Conservation (phyloP, 2,888 invertebrate species). For the Andrena marginata region DNA sequence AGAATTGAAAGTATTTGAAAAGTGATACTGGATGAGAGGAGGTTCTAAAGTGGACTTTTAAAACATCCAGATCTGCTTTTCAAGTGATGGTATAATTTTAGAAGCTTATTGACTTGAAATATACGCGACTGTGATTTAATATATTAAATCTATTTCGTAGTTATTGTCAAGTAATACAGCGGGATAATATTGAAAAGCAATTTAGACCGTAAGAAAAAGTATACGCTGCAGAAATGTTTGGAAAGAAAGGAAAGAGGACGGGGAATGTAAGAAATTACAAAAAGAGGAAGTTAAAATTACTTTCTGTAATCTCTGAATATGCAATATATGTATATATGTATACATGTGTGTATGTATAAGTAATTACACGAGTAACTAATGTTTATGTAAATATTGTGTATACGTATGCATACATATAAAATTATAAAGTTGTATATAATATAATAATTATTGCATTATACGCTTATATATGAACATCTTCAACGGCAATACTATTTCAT, state of each 20-base stretch:
- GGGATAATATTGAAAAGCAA: conserved; percentile 14
- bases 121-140: background rate
- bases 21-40: background rate
- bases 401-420: conserved; percentile 59
- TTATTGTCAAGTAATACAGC: conserved; percentile 18
- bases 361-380: conserved; percentile 48
- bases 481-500: conserved; percentile 50
- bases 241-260: background rate
- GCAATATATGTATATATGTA: conserved; percentile 40
- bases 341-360: conserved; percentile 33
- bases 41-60: background rate
- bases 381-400: conserved; percentile 48
- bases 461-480: conserved; percentile 50
- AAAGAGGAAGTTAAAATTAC: conserved; percentile 48
- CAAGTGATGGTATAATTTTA: background rate
- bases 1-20: background rate
- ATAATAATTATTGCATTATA: conserved; percentile 49
- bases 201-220: background rate
- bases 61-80: too few species aligned
- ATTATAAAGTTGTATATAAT: conserved; percentile 61
- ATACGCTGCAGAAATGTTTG: conserved; percentile 1
- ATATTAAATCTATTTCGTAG: conserved; percentile 29
- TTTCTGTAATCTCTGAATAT: conserved; percentile 54
- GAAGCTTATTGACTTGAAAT: conserved; percentile 8
- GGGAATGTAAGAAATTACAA: conserved; percentile 38